Evolutionary conservation across 2,113 vertebrate genomes (phyloP).

Genomic region (Panthera uncia): DNA sequence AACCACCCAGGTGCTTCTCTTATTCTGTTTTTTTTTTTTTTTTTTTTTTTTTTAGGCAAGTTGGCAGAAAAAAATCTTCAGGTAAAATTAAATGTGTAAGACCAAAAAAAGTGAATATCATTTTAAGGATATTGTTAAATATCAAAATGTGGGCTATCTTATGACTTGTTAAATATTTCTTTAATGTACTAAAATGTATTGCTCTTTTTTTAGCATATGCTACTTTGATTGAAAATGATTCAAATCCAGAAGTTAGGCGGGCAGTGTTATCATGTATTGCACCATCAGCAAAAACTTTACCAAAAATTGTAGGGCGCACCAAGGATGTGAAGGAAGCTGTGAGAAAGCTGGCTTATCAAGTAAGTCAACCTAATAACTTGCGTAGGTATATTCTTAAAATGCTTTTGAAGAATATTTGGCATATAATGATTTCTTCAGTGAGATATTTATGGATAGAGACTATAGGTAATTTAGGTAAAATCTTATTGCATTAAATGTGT

Average conservation of each 20-base stretch:
- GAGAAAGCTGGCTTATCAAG: slow-evolving; percentile 95
- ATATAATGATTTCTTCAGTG: background rate
- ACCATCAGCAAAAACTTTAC: slow-evolving; percentile 90
- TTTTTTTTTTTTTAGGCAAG: background rate
- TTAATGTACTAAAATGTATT: slow-evolving; percentile 29
- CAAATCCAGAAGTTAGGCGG: slow-evolving; percentile 93
- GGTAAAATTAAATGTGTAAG: slow-evolving; percentile 15
- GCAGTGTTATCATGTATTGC: slow-evolving; percentile 95
- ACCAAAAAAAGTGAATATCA: background rate
- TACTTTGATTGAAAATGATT: slow-evolving; percentile 93
- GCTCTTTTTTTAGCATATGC: slow-evolving; percentile 88
- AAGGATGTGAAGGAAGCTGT: slow-evolving; percentile 94
- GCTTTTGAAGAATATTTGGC: slow-evolving; percentile 41
- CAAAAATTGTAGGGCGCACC: slow-evolving; percentile 92
- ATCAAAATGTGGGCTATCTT: background rate
- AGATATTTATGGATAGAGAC: background rate
- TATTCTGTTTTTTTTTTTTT: background rate
- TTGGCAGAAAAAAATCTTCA: background rate
- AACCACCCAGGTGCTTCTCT: no score
- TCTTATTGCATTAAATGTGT: slow-evolving; percentile 5
- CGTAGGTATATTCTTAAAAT: slow-evolving; percentile 16
- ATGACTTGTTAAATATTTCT: background rate
- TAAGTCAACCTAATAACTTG: slow-evolving; percentile 67
- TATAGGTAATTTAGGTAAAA: background rate
- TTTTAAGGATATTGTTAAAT: slow-evolving; percentile 22